Base-by-base conservation (phyloP, 2,888 invertebrate species). In the Opisthograptis luteolata region DNA sequence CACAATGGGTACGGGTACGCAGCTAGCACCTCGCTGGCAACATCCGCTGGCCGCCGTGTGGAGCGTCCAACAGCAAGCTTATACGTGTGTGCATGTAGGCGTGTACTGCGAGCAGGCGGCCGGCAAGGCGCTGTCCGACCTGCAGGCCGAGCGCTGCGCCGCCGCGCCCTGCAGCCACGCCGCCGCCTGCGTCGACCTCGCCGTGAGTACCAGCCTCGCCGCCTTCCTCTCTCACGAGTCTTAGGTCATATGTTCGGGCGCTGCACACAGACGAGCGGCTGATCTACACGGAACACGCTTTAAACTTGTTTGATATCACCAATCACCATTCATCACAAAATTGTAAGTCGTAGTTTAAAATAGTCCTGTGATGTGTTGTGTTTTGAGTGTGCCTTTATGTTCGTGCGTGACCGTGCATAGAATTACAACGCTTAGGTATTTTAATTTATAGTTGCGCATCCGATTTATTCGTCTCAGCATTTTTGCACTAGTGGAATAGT, bases 91-190 rank as follows among this genome's bases (percentile, higher is more conserved):
- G 41, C 32, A 9, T 37, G 36, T 17, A 90, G 85, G 85, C 71
- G 66, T 79, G 84, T 87, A 90, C 86, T 91, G 88, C 92, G 94
- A 88, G 92, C 87, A 55, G 75, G 58, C 68, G 53, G 68, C 80
- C 60, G 75, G 87, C 79, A 78, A 88, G 84, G 80, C 87, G 68
- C 79, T 86, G 64, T 69, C 79, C 22, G 85, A 84, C 47, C 75
- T 80, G 44, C 81, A 82, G 76, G 76, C 73, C 66, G 76, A 82
- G 54, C 85, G 85, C 53, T 93, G 93, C 80, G 81, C 84, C 62
- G 81, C 91, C 65, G 76, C 79, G 60, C 94, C 94, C 45, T 95
- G 95, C 70, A 73, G 81, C 61, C 93, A 94, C 84, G 93, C 93
- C 51, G 70, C 81, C 52, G 72, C 84, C 66, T 95, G 95, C 81